phyloP scores from a whole-genome alignment of 2,888 invertebrate species.

The Sinopyrophorus schimmeli region DNA sequence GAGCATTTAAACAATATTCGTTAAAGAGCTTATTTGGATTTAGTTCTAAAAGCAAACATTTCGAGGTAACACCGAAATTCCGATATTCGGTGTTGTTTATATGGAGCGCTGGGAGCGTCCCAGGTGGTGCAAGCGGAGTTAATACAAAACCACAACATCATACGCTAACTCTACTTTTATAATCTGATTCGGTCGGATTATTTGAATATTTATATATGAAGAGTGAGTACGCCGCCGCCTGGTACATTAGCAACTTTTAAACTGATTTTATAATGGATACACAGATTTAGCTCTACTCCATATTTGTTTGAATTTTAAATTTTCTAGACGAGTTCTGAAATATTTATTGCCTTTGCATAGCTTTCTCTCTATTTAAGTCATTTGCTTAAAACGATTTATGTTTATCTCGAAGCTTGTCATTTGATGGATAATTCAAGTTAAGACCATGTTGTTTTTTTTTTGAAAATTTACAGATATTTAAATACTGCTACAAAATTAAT shows the following conservation, averaged over 20 bases:
- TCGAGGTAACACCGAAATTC: slow-evolving; percentile 31
- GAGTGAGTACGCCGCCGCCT: slow-evolving; percentile 48
- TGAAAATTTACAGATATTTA: too few species aligned
- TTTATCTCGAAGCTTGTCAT: too few species aligned
- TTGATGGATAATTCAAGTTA: too few species aligned
- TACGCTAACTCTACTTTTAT: slow-evolving; percentile 54
- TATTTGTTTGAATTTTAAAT: slow-evolving; percentile 36
- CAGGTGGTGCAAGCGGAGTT: slow-evolving; percentile 42
- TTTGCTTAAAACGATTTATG: too few species aligned
- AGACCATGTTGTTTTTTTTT: too few species aligned
- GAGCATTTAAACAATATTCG: too few species aligned
- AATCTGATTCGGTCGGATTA: slow-evolving; percentile 54
- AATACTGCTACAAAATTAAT: too few species aligned
- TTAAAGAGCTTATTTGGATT: slow-evolving; percentile 27
- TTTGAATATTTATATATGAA: slow-evolving; percentile 56
- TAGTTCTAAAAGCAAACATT: slow-evolving; percentile 38
- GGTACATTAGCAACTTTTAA: slow-evolving; percentile 52
- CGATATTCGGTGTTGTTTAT: slow-evolving; percentile 32
- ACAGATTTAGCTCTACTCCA: slow-evolving; percentile 32
- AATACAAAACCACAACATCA: slow-evolving; percentile 56
- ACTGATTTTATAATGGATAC: slow-evolving; percentile 50
- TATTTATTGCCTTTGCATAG: slow-evolving; percentile 20
- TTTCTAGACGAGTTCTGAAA: slow-evolving; percentile 14
- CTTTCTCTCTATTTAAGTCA: too few species aligned
- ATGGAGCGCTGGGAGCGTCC: slow-evolving; percentile 30